Evolutionary conservation across 1,140 invertebrate species (phyloP).

Genomic region (Reticulitermes speratus): DNA sequence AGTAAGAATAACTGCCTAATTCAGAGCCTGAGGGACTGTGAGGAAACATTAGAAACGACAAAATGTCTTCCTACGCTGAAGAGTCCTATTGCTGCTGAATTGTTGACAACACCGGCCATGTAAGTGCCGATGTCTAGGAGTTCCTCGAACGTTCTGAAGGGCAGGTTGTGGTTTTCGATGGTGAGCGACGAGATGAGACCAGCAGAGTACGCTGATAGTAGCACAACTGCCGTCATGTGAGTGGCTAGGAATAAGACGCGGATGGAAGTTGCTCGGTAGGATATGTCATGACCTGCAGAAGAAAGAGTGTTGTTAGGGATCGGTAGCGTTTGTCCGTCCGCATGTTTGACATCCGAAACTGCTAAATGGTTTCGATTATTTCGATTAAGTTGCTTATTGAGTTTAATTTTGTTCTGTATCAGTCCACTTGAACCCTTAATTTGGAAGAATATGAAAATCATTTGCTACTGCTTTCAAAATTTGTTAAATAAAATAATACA

Average conservation of each 20-base stretch:
- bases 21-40: no score
- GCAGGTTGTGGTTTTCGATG: neutral
- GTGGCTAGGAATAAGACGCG: neutral
- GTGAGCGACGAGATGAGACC: conserved; percentile 20
- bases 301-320: neutral
- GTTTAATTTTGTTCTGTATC: no score
- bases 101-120: neutral
- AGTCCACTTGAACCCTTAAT: no score
- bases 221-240: neutral
- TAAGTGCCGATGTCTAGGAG: neutral
- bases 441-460: no score
- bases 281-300: neutral
- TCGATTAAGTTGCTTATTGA: no score
- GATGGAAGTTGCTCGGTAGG: neutral
- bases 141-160: neutral
- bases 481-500: no score
- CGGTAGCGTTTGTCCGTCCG: no score
- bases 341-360: no score
- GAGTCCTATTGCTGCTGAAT: neutral
- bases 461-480: no score
- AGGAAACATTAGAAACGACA: no score
- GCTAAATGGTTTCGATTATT: no score
- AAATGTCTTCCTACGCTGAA: neutral
- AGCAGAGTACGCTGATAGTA: neutral
- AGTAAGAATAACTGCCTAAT: no score